A percentile compares a stretch with the other conserved stretches of the same genome.
These are phyloP conservation scores for Pogona vitticeps DNA, from an alignment of 2,113 vertebrate species.

Conservation along the genomic window DNA sequence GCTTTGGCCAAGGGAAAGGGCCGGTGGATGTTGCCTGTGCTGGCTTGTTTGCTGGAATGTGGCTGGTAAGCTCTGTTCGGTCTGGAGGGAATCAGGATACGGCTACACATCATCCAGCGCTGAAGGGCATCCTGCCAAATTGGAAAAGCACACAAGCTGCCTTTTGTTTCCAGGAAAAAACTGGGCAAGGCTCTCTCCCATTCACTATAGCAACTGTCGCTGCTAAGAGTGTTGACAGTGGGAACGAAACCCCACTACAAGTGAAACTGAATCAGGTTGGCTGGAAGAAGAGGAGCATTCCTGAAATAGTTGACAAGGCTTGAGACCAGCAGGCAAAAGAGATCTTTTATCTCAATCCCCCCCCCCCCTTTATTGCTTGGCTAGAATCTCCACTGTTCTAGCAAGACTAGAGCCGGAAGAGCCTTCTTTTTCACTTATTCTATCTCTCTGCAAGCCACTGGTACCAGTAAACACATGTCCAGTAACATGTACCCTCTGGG, in stretches of 20 bases:
- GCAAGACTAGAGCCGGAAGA: conserved; percentile 15
- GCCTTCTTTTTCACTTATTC: background rate
- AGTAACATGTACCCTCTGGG: background rate
- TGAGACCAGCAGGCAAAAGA: conserved; percentile 48
- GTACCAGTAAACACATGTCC: background rate
- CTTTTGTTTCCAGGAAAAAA: conserved; percentile 67
- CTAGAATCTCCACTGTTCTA: conserved; percentile 41
- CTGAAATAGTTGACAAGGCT: conserved; percentile 68
- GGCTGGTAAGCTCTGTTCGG: conserved; percentile 17
- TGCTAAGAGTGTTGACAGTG: conserved; percentile 67
- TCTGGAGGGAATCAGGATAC: conserved; percentile 30
- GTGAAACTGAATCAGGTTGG: conserved; percentile 68
- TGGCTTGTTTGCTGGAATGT: conserved; percentile 55
- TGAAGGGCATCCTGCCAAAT: conserved; percentile 63
- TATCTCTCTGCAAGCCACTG: conserved; percentile 31
- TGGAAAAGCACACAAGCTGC: conserved; percentile 64
- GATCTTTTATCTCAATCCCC: conserved; percentile 41
- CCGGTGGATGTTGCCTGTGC: conserved; percentile 29
- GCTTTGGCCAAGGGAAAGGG: conserved; percentile 36
- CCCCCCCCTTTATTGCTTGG: conserved; percentile 50
- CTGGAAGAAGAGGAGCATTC: conserved; percentile 72
- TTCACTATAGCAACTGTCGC: conserved; percentile 73
- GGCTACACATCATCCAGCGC: conserved; percentile 57
- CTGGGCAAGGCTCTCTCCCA: conserved; percentile 60
- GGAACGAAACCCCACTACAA: conserved; percentile 57